A percentile compares a stretch with the other conserved stretches of the same genome.
Conservation (phyloP, 2,797 vertebrate species). For the Oryzias dopingdopingensis region DNA sequence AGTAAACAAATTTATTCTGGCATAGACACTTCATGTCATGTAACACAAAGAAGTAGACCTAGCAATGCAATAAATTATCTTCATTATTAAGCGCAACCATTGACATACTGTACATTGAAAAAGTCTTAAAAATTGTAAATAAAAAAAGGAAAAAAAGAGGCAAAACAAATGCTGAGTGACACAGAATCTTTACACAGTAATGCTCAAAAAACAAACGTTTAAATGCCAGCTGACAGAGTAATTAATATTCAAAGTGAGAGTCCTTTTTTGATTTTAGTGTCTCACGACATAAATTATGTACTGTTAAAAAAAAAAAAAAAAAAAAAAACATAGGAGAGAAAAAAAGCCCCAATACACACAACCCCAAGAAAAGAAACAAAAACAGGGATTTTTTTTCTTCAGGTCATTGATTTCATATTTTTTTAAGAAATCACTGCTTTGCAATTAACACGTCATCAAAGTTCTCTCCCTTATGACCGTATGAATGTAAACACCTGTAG, state of each 20-base stretch:
- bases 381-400: constrained; percentile 71
- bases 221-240: constrained; percentile 81
- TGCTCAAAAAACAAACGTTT: constrained; percentile 82
- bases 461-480: constrained; percentile 87
- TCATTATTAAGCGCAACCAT: constrained; percentile 93
- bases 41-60: constrained; percentile 89
- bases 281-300: constrained; percentile 98
- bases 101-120: constrained; percentile 93
- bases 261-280: constrained; percentile 95
- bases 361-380: constrained; percentile 82
- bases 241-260: constrained; percentile 85
- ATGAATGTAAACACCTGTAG: constrained; percentile 97
- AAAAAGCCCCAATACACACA: constrained; percentile 82
- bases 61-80: constrained; percentile 96
- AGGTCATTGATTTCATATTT: constrained; percentile 46
- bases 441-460: constrained; percentile 84
- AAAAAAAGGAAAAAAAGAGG: constrained; percentile 64
- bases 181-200: constrained; percentile 81
- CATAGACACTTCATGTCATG: constrained; percentile 86
- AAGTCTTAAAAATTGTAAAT: constrained; percentile 84
- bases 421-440: constrained; percentile 88
- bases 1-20: constrained; percentile 95
- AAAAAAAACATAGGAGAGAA: constrained; percentile 31
- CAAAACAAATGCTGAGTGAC: constrained; percentile 67
- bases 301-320: constrained; percentile 70